Evolutionary conservation across 1,140 invertebrate genomes (phyloP).

Genomic region (Drosophila equinoxialis): DNA sequence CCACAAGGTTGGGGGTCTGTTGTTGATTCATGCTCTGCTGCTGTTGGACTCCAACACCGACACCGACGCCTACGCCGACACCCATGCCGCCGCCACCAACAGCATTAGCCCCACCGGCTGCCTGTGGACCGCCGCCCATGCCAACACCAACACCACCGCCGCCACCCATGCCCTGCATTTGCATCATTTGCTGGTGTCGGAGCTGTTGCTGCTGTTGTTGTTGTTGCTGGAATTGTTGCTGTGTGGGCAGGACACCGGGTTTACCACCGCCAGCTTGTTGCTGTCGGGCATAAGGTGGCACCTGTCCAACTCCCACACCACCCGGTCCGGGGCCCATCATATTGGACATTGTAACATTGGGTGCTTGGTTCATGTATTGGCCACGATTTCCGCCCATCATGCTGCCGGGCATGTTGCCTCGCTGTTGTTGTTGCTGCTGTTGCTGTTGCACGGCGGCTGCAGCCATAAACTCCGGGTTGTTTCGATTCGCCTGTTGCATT

Average conservation of each 20-base stretch:
- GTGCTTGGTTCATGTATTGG: constrained; percentile 80
- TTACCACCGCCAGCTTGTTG: constrained; percentile 75
- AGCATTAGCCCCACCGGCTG: constrained; percentile 43
- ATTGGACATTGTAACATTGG: constrained; percentile 84
- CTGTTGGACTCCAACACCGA: constrained; percentile 52
- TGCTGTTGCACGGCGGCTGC: constrained; percentile 61
- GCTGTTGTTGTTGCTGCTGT: constrained; percentile 83
- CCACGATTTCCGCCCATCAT: constrained; percentile 82
- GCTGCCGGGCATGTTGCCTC: constrained; percentile 58
- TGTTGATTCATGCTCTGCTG: constrained; percentile 85
- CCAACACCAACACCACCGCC: constrained; percentile 55
- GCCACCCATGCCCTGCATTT: constrained; percentile 78
- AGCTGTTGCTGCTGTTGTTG: constrained; percentile 81
- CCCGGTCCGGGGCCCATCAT: constrained; percentile 83
- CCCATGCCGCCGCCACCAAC: constrained; percentile 56
- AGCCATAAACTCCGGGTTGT: constrained; percentile 83
- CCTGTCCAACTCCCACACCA: constrained; percentile 71
- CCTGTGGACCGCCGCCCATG: constrained; percentile 59
- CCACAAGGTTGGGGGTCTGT: constrained; percentile 86
- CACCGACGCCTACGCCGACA: constrained; percentile 44
- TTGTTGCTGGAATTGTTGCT: constrained; percentile 78
- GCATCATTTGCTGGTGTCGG: constrained; percentile 83
- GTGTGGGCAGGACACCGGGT: constrained; percentile 67
- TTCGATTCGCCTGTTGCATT: constrained; percentile 80
- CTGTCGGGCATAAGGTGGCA: constrained; percentile 83